phyloP scores from a whole-genome alignment of 1,140 invertebrate species.

The Triops cancriformis region DNA sequence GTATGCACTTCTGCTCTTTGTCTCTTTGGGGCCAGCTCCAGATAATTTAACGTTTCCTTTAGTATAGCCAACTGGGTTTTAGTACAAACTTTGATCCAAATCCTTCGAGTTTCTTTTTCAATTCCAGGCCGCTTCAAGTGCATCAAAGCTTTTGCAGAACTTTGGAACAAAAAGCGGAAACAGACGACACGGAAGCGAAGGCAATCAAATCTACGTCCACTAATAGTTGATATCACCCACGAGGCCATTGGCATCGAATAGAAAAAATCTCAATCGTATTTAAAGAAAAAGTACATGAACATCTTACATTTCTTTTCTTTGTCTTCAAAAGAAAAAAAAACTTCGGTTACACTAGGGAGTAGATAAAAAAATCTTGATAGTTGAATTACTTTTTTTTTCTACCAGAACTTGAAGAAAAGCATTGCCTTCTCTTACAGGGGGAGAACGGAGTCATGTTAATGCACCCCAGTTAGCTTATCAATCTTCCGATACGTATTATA shows the following conservation, averaged over 20 bases:
- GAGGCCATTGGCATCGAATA: neutral
- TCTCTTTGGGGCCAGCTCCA: neutral
- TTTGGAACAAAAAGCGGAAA: neutral
- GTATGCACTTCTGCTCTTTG: neutral
- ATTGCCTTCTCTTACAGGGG: no score
- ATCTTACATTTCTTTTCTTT: no score
- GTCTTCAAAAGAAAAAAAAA: no score
- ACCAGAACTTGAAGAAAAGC: no score
- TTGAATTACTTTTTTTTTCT: no score
- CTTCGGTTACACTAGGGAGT: no score
- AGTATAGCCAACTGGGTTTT: neutral
- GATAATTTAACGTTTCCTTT: neutral
- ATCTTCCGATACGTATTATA: neutral
- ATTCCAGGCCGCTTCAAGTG: neutral
- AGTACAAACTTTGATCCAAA: neutral
- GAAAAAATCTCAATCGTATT: no score
- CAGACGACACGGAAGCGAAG: neutral
- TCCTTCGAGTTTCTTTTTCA: neutral
- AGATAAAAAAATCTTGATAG: no score
- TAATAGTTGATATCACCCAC: neutral
- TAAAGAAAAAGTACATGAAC: no score
- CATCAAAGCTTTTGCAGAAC: neutral
- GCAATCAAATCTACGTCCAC: neutral
- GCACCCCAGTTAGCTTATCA: neutral
- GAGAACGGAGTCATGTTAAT: neutral